These are phyloP conservation scores for Cyphomyrus discorhynchus DNA, from an alignment of 2,113 vertebrate genomes.

Conservation along the genomic window DNA sequence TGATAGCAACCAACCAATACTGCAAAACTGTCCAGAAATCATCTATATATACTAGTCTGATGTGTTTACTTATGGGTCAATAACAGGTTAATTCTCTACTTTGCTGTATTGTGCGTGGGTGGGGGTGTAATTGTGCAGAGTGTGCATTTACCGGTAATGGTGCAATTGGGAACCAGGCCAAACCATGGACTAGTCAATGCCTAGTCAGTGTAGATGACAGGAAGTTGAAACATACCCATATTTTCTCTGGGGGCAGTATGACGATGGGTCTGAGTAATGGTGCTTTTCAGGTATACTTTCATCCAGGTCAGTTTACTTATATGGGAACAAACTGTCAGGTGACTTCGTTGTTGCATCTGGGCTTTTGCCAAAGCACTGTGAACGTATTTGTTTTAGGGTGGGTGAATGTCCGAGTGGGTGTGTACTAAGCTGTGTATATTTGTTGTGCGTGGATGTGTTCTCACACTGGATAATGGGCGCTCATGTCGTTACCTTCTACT, in stretches of 20 bases:
- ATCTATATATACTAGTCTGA: neutral
- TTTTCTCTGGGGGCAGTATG: neutral
- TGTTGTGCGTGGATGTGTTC: neutral
- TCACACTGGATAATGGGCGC: neutral
- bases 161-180: neutral
- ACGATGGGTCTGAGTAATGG: neutral
- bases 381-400: constrained; percentile 2
- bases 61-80: neutral
- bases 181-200: neutral
- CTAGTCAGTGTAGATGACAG: neutral
- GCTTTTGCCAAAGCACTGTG: neutral
- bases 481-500: neutral
- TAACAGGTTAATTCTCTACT: neutral
- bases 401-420: constrained; percentile 13
- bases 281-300: neutral
- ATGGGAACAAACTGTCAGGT: neutral
- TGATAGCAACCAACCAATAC: neutral
- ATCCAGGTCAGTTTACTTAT: neutral
- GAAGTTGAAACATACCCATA: neutral
- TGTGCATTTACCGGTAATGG: constrained; percentile 2
- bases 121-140: neutral
- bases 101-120: neutral
- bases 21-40: neutral
- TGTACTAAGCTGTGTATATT: constrained; percentile 15
- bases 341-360: neutral